Evolutionary conservation across 2,113 vertebrate genomes (phyloP).

Genomic region (Bubo scandiacus): DNA sequence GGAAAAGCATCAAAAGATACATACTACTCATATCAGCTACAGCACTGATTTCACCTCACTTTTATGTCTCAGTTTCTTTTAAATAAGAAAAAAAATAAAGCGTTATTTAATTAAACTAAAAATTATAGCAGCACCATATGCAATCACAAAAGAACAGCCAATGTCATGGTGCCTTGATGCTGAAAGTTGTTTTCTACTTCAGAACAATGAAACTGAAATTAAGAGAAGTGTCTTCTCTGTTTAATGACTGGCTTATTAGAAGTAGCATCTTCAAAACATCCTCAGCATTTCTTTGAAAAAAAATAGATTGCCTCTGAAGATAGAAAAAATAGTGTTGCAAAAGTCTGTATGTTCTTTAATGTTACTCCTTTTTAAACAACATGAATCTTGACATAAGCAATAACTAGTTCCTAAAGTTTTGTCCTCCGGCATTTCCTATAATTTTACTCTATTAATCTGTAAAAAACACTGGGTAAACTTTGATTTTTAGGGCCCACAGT

Average conservation of each 20-base stretch:
- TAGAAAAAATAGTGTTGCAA: not conserved
- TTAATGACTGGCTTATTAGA: not conserved
- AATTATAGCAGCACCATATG: not conserved
- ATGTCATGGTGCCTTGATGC: not conserved
- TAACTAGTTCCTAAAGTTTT: not conserved
- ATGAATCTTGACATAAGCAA: not conserved
- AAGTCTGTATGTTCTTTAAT: not conserved
- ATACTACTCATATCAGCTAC: accelerated
- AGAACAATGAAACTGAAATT: not conserved
- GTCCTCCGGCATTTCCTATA: not conserved
- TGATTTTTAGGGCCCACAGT: not conserved
- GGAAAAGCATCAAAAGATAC: not conserved
- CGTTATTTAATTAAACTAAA: not conserved
- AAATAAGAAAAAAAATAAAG: not conserved
- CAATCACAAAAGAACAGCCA: not conserved
- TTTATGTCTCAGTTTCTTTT: not conserved
- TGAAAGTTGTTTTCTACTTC: not conserved
- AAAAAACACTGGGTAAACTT: not conserved
- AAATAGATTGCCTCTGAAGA: not conserved
- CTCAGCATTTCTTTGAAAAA: not conserved
- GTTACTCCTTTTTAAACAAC: not conserved
- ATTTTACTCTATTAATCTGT: not conserved
- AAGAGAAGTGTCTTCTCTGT: not conserved
- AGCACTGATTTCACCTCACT: not conserved
- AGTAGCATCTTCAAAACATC: not conserved